phyloP scores from a whole-genome alignment of 2,888 invertebrate species.

The Malachius bipustulatus region DNA sequence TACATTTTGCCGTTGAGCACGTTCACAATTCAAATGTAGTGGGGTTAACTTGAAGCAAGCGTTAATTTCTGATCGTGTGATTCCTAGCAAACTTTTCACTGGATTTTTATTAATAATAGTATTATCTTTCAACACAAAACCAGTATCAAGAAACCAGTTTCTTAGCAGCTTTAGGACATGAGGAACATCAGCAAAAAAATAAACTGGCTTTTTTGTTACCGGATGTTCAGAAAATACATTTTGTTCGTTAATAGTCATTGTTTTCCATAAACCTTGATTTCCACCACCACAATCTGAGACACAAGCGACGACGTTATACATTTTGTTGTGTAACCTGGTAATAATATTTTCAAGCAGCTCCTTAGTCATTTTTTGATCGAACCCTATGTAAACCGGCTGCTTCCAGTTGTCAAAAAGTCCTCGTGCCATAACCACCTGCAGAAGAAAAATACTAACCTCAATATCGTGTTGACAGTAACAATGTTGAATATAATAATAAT shows the following conservation, averaged over 20 bases:
- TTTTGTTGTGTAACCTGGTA: slow-evolving; percentile 15
- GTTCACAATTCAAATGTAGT: slow-evolving; percentile 20
- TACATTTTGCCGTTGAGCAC: slow-evolving; percentile 20
- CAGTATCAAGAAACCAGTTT: slow-evolving; percentile 10
- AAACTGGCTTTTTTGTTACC: slow-evolving; percentile 13
- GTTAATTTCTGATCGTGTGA: slow-evolving; percentile 14
- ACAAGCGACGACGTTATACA: slow-evolving; percentile 24
- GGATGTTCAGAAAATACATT: slow-evolving; percentile 13
- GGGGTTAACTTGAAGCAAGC: slow-evolving; percentile 15
- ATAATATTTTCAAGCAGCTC: slow-evolving; percentile 18
- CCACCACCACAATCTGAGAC: slow-evolving; percentile 22
- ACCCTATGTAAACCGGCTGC: slow-evolving; percentile 22
- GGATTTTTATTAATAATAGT: slow-evolving; percentile 14
- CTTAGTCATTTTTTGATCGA: slow-evolving; percentile 25
- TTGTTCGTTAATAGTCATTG: slow-evolving; percentile 10
- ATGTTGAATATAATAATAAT: too few species aligned
- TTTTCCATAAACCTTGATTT: slow-evolving; percentile 23
- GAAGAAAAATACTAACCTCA: too few species aligned
- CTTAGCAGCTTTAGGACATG: slow-evolving; percentile 10
- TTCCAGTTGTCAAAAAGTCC: slow-evolving; percentile 22
- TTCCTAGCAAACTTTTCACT: slow-evolving; percentile 12
- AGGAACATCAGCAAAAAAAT: slow-evolving; percentile 15
- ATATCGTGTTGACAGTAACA: too few species aligned
- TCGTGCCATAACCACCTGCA: slow-evolving; percentile 21
- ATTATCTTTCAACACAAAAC: slow-evolving; percentile 14